Percentiles rank a stretch among this genome's conserved stretches.
These are phyloP conservation scores for Cabera pusaria DNA, from an alignment of 2,888 invertebrate species.

Conservation along the genomic window DNA sequence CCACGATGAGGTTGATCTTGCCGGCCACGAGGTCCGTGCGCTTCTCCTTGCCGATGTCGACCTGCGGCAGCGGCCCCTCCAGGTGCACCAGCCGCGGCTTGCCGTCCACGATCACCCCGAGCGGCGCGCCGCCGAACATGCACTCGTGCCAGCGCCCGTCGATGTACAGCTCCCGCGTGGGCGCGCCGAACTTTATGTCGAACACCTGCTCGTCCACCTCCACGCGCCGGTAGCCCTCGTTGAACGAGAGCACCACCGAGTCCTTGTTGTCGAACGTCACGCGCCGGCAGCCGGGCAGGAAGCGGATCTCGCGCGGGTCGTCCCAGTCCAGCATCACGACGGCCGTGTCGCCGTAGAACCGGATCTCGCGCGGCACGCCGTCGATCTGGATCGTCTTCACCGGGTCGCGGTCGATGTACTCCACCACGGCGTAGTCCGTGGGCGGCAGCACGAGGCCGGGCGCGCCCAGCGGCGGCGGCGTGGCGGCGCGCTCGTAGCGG, in stretches of 20 bases:
- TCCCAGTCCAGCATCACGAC: slow-evolving; percentile 93
- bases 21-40: slow-evolving; percentile 93
- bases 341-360: slow-evolving; percentile 93
- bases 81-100: slow-evolving; percentile 91
- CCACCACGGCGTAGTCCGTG: slow-evolving; percentile 62
- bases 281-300: slow-evolving; percentile 90
- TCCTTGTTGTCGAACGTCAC: slow-evolving; percentile 91
- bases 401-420: slow-evolving; percentile 84
- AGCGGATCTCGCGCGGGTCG: slow-evolving; percentile 93
- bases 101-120: slow-evolving; percentile 91
- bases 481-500: slow-evolving; percentile 58
- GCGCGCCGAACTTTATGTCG: slow-evolving; percentile 94
- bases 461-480: slow-evolving; percentile 68
- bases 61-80: slow-evolving; percentile 96
- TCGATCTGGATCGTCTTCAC: slow-evolving; percentile 93
- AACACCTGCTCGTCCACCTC: slow-evolving; percentile 88
- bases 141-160: slow-evolving; percentile 96
- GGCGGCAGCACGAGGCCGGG: slow-evolving; percentile 62
- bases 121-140: slow-evolving; percentile 94
- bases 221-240: slow-evolving; percentile 89
- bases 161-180: slow-evolving; percentile 95
- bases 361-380: slow-evolving; percentile 89
- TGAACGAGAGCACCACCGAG: slow-evolving; percentile 84
- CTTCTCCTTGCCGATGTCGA: slow-evolving; percentile 91
- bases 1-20: slow-evolving; percentile 92